A percentile compares a stretch with the other conserved stretches of the same genome.
Evolutionary conservation across 2,888 invertebrate species (phyloP).

Genomic region (Incurvaria masculella): DNA sequence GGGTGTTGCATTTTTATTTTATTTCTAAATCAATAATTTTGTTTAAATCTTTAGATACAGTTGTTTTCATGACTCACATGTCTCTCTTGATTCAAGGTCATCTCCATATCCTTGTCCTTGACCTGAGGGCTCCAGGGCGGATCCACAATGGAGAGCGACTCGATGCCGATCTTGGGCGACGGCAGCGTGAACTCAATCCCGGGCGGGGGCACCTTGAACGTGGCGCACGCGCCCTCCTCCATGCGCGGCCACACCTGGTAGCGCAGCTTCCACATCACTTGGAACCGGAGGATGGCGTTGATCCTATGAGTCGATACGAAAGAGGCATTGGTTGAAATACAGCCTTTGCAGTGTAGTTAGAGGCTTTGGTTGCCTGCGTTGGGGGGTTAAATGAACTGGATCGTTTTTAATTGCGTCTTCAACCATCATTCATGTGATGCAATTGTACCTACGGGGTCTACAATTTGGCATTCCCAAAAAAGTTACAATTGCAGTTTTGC

Average conservation of each 20-base stretch:
- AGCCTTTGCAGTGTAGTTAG: too few species aligned
- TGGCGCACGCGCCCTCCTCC: conserved; percentile 95
- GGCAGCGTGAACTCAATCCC: conserved; percentile 99
- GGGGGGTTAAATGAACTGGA: too few species aligned
- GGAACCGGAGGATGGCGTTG: conserved; percentile 64
- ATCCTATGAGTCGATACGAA: too few species aligned
- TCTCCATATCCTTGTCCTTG: conserved; percentile 98
- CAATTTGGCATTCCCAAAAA: too few species aligned
- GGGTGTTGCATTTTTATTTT: too few species aligned
- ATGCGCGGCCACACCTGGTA: conserved; percentile 99
- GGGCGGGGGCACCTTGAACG: conserved; percentile 98
- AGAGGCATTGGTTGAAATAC: conserved; percentile 4
- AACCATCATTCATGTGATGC: too few species aligned
- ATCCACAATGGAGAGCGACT: conserved; percentile 91
- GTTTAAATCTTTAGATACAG: too few species aligned
- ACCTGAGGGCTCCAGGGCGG: conserved; percentile 99
- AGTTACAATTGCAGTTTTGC: too few species aligned
- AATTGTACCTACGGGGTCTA: too few species aligned
- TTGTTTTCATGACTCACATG: conserved; percentile 82
- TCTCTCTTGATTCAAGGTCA: conserved; percentile 96
- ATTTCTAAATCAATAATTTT: too few species aligned
- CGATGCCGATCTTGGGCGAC: conserved; percentile 97
- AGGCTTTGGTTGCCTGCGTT: too few species aligned
- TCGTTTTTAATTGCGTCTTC: too few species aligned
- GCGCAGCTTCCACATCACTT: conserved; percentile 94